Evolutionary conservation across 2,888 invertebrate genomes (phyloP).

Genomic region (Drosophila paracracens): DNA sequence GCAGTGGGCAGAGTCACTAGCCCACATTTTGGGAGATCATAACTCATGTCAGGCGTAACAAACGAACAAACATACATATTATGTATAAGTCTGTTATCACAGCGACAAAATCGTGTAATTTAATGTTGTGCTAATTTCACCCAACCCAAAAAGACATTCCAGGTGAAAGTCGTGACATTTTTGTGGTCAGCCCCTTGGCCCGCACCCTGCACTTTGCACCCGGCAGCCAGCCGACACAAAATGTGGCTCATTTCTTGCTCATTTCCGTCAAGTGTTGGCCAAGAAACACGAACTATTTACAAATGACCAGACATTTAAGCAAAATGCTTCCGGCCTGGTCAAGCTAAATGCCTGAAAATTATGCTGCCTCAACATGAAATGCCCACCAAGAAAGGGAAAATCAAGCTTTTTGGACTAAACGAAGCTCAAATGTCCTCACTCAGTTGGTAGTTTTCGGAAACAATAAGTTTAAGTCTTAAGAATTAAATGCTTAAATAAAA

Average conservation of each 20-base stretch:
- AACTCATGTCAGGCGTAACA: slow-evolving; percentile 70
- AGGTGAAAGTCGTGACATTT: slow-evolving; percentile 79
- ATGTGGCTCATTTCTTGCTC: slow-evolving; percentile 71
- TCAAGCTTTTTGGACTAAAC: background rate
- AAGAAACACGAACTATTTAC: slow-evolving; percentile 77
- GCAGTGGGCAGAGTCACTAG: slow-evolving; percentile 18
- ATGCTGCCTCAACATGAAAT: slow-evolving; percentile 74
- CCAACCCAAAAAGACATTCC: slow-evolving; percentile 39
- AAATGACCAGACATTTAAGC: slow-evolving; percentile 79
- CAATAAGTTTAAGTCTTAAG: background rate
- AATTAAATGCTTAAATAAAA: background rate
- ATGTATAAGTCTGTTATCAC: slow-evolving; percentile 59
- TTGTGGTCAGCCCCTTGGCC: slow-evolving; percentile 38
- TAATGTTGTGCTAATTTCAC: slow-evolving; percentile 80
- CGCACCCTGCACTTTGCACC: background rate
- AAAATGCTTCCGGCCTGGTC: slow-evolving; percentile 75
- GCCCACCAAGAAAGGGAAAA: slow-evolving; percentile 27
- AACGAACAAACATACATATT: slow-evolving; percentile 15
- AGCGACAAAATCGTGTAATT: slow-evolving; percentile 74
- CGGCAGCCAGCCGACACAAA: slow-evolving; percentile 18
- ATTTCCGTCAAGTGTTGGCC: slow-evolving; percentile 75
- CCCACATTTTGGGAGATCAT: slow-evolving; percentile 60
- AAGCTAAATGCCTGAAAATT: slow-evolving; percentile 75
- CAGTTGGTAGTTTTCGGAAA: too few relatives aligned
- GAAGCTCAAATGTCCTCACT: slow-evolving; percentile 39